phyloP scores from a whole-genome alignment of 2,113 vertebrate species.

The Crotalus horridus region DNA sequence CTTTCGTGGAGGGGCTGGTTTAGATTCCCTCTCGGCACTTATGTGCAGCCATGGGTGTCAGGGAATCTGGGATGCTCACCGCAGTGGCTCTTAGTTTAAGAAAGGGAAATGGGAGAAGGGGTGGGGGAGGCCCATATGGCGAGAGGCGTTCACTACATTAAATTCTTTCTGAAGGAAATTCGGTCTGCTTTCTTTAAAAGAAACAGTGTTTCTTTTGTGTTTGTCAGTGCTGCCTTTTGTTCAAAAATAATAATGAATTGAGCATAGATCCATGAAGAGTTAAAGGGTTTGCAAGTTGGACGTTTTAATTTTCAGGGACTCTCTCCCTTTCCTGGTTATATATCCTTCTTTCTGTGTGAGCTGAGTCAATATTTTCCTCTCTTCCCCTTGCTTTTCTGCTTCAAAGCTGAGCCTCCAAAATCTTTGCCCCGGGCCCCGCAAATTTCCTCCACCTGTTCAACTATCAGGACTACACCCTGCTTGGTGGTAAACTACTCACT shows the following conservation, averaged over 20 bases:
- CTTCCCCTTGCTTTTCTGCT: not conserved
- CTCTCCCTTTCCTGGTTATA: constrained; percentile 5
- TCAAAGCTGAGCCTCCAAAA: constrained; percentile 27
- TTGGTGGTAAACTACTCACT: constrained; percentile 59
- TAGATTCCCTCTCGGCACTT: not conserved
- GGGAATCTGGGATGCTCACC: not conserved
- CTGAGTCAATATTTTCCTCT: constrained; percentile 47
- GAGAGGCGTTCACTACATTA: not conserved
- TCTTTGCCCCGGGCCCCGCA: constrained; percentile 19
- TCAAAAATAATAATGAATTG: constrained; percentile 16
- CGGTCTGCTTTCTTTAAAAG: not conserved
- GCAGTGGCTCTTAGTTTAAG: not conserved
- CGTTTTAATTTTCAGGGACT: constrained; percentile 21
- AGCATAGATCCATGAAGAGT: not conserved
- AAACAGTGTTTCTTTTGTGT: not conserved
- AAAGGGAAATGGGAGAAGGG: not conserved
- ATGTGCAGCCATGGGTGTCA: not conserved
- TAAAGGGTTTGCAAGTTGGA: not conserved
- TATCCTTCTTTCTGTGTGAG: constrained; percentile 49
- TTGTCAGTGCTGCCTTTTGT: constrained; percentile 35
- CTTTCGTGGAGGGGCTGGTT: not conserved
- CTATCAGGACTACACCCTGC: constrained; percentile 3
- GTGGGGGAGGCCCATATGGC: not conserved
- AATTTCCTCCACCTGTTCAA: not conserved
- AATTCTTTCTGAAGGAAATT: not conserved